Percentiles rank a stretch among this genome's conserved stretches.
These are phyloP conservation scores for Pachyrhynchus sulphureomaculatus DNA, from an alignment of 1,140 invertebrate genomes.

Conservation along the genomic window DNA sequence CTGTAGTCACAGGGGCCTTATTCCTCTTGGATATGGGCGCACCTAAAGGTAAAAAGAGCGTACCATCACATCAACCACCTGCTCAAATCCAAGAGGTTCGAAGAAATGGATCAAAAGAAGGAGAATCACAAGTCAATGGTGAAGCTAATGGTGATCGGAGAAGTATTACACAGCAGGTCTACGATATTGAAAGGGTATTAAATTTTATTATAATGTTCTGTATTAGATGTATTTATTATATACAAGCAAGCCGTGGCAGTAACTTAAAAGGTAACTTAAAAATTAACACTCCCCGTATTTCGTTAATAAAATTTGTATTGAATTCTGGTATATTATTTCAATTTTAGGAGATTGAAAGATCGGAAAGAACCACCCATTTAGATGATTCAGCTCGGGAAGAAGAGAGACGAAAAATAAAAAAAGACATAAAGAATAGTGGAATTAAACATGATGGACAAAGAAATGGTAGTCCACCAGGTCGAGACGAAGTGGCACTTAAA, in stretches of 20 bases:
- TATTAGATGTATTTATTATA: neutral
- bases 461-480: neutral
- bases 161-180: slow-evolving; percentile 31
- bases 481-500: neutral
- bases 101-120: slow-evolving; percentile 7
- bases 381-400: slow-evolving; percentile 48
- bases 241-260: too few relatives aligned
- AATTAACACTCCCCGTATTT: too few relatives aligned
- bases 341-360: slow-evolving; percentile 32
- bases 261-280: too few relatives aligned
- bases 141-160: slow-evolving; percentile 5
- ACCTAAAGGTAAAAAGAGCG: slow-evolving; percentile 48
- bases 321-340: too few relatives aligned
- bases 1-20: slow-evolving; percentile 65
- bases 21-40: slow-evolving; percentile 67
- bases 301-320: too few relatives aligned
- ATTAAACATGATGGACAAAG: slow-evolving; percentile 10
- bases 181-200: slow-evolving; percentile 34
- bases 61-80: slow-evolving; percentile 14
- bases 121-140: neutral
- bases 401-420: slow-evolving; percentile 35
- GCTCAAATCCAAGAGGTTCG: neutral
- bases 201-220: too few relatives aligned
- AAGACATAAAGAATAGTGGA: slow-evolving; percentile 27
- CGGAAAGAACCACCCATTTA: slow-evolving; percentile 49